These are phyloP conservation scores for Allygus modestus DNA, from an alignment of 2,888 invertebrate species.

Conservation along the genomic window DNA sequence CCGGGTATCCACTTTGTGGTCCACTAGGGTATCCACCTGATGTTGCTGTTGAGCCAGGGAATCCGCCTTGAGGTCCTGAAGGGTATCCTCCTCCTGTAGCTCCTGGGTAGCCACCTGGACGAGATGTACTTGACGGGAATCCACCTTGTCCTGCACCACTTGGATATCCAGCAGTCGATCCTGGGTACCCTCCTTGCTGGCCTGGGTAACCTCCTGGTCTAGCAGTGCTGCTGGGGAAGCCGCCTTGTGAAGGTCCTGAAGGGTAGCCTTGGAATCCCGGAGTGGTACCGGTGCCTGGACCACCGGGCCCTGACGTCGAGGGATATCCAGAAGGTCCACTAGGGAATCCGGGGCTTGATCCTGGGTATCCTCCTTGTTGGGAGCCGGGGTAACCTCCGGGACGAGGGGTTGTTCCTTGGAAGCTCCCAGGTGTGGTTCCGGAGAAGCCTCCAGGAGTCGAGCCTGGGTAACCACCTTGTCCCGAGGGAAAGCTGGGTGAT, in stretches of 20 bases:
- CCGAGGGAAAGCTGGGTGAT: conserved; percentile 59
- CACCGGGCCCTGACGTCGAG: conserved; percentile 20
- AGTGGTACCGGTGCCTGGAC: conserved; percentile 18
- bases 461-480: conserved; percentile 60
- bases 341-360: conserved; percentile 34
- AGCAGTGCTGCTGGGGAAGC: conserved; percentile 65
- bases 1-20: conserved; percentile 46
- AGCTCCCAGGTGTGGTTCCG: conserved; percentile 52
- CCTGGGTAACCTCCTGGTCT: conserved; percentile 70
- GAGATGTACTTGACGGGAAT: background rate
- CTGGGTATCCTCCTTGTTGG: conserved; percentile 47
- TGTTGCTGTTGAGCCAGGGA: background rate
- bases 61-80: conserved; percentile 1
- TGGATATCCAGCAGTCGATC: conserved; percentile 50
- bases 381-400: conserved; percentile 61
- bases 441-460: conserved; percentile 54
- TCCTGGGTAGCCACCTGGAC: conserved; percentile 58
- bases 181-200: conserved; percentile 63
- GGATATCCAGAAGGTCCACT: conserved; percentile 43
- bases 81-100: conserved; percentile 55
- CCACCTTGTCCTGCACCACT: conserved; percentile 10
- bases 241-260: conserved; percentile 48
- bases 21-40: conserved; percentile 61
- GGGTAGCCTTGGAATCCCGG: conserved; percentile 50
- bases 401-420: conserved; percentile 62